Conservation (phyloP, 2,113 vertebrate species). For the Oenanthe melanoleuca region DNA sequence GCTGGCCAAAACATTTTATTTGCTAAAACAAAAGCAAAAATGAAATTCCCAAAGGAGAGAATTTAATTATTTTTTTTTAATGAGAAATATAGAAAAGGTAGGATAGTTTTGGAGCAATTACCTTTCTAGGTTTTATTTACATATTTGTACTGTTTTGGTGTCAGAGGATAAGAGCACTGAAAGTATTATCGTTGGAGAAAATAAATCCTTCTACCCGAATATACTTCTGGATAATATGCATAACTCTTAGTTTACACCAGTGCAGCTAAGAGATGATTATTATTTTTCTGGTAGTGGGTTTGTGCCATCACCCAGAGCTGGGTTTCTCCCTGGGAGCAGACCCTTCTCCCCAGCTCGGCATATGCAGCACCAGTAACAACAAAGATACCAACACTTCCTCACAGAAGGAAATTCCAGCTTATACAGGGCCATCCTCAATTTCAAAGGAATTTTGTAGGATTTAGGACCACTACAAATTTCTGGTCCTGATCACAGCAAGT, state of each 20-base stretch:
- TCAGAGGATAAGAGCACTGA: background rate
- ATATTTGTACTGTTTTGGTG: background rate
- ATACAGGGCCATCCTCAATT: background rate
- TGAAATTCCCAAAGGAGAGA: background rate
- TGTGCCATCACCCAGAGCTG: background rate
- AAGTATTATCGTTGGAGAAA: background rate
- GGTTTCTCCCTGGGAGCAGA: background rate
- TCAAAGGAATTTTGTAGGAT: background rate
- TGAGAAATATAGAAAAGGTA: background rate
- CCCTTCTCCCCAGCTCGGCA: rapidly evolving
- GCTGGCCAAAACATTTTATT: background rate
- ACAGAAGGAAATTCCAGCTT: background rate
- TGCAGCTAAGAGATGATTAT: background rate
- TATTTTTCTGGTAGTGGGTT: background rate
- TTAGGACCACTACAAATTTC: background rate
- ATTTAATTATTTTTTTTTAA: background rate
- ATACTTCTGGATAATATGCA: background rate
- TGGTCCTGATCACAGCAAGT: background rate
- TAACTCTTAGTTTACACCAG: background rate
- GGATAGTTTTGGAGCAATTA: background rate
- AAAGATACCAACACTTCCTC: background rate
- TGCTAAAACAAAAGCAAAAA: background rate
- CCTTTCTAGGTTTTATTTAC: background rate
- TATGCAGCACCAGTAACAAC: background rate
- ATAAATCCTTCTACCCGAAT: rapidly evolving